phyloP scores from a whole-genome alignment of 2,888 invertebrate species.

The Ligdia adustata region DNA sequence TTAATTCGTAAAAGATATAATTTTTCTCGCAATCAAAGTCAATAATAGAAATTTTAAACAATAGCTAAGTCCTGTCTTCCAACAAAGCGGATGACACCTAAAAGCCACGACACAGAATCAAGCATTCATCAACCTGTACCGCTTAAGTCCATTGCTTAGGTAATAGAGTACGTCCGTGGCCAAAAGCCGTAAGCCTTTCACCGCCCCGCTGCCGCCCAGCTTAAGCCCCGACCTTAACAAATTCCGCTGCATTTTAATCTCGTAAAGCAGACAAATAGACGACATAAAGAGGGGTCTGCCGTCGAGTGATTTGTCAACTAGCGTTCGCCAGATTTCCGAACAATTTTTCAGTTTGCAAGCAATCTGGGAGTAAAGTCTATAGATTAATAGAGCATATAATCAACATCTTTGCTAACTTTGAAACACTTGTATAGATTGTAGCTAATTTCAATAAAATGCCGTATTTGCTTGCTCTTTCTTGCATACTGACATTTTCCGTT shows the following conservation, averaged over 20 bases:
- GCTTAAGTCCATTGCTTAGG: constrained; percentile 17
- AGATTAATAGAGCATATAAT: too few species aligned
- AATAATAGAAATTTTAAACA: too few species aligned
- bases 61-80: too few species aligned
- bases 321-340: constrained; percentile 46
- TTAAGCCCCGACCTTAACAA: constrained; percentile 29
- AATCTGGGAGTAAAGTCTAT: constrained; percentile 4
- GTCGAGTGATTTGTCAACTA: constrained; percentile 52
- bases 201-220: constrained; percentile 19
- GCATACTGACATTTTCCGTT: too few species aligned
- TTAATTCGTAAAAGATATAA: too few species aligned
- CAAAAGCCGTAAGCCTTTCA: constrained; percentile 17
- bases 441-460: too few species aligned
- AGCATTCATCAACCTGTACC: constrained; percentile 19
- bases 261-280: constrained; percentile 54
- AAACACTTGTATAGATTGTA: too few species aligned
- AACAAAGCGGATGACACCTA: too few species aligned
- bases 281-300: constrained; percentile 38
- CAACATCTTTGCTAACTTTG: too few species aligned
- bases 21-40: too few species aligned
- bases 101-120: constrained; percentile 4
- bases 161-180: too few species aligned
- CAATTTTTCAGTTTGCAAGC: constrained; percentile 27
- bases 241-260: constrained; percentile 50
- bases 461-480: too few species aligned